These are phyloP conservation scores for Sebastes oblongus DNA, from an alignment of 2,797 vertebrate genomes.

Conservation along the genomic window DNA sequence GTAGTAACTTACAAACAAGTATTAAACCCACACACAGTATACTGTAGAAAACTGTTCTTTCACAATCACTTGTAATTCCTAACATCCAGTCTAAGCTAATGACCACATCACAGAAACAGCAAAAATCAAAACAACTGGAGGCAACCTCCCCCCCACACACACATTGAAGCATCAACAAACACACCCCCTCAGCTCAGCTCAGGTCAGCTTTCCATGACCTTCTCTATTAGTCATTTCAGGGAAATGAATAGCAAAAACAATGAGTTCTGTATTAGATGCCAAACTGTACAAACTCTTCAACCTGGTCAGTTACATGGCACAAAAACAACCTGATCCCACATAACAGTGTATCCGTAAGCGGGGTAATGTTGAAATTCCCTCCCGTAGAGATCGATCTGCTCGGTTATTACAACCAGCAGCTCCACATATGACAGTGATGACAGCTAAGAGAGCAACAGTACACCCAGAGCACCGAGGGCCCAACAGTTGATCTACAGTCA, in stretches of 20 bases:
- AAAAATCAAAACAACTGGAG: constrained; percentile 32
- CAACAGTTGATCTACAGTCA: not conserved
- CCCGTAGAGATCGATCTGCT: not conserved
- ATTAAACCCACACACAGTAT: not conserved
- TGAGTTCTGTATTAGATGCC: not conserved
- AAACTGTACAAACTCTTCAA: not conserved
- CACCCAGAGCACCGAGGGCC: not conserved
- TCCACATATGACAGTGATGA: constrained; percentile 26
- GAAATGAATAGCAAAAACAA: constrained; percentile 4
- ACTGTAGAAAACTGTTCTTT: not conserved
- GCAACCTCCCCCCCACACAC: not conserved
- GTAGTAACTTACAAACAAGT: not conserved
- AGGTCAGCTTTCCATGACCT: constrained; percentile 24
- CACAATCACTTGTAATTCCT: not conserved
- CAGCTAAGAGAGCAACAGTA: constrained; percentile 19
- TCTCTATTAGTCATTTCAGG: constrained; percentile 28
- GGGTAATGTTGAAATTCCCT: not conserved
- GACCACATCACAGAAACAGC: constrained; percentile 43
- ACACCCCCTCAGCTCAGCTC: constrained; percentile 1
- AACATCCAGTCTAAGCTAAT: constrained; percentile 25
- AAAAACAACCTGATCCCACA: not conserved
- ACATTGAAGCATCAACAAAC: constrained; percentile 30
- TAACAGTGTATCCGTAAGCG: not conserved
- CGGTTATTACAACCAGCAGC: constrained; percentile 19
- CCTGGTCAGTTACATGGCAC: not conserved